Conservation (phyloP, 2,113 vertebrate species). For the Lagopus muta region DNA sequence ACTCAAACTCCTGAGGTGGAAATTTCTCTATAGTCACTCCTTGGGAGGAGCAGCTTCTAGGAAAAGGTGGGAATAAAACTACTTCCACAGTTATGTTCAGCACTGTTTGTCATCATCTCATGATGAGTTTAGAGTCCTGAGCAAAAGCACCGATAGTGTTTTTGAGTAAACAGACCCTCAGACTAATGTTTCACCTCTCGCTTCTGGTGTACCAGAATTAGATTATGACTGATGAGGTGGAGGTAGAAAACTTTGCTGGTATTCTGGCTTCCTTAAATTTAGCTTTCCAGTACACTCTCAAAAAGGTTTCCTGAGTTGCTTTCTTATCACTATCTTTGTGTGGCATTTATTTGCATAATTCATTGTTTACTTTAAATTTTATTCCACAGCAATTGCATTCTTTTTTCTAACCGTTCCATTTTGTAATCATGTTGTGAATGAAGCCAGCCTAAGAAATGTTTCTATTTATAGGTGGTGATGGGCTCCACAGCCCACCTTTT, state of each 20-base stretch:
- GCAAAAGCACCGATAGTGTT: background rate
- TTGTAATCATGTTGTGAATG: background rate
- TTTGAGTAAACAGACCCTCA: background rate
- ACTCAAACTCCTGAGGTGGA: background rate
- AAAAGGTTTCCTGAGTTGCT: background rate
- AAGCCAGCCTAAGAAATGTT: background rate
- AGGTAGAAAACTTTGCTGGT: background rate
- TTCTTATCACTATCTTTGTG: background rate
- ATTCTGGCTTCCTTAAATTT: background rate
- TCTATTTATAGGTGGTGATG: background rate
- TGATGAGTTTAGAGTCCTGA: background rate
- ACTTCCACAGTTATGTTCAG: background rate
- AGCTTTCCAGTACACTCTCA: background rate
- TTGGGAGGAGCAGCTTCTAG: background rate
- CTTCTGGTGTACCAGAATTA: background rate
- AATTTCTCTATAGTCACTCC: background rate
- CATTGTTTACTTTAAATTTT: constrained; percentile 1
- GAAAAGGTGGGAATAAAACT: background rate
- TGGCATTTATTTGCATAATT: background rate
- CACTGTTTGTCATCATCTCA: background rate
- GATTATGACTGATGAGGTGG: background rate
- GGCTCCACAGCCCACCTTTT: background rate
- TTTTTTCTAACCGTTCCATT: background rate
- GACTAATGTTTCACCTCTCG: background rate
- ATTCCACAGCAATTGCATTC: background rate